A percentile compares a stretch with the other conserved stretches of the same genome.
Evolutionary conservation across 2,888 invertebrate species (phyloP).

Genomic region (Neoaliturus tenellus): DNA sequence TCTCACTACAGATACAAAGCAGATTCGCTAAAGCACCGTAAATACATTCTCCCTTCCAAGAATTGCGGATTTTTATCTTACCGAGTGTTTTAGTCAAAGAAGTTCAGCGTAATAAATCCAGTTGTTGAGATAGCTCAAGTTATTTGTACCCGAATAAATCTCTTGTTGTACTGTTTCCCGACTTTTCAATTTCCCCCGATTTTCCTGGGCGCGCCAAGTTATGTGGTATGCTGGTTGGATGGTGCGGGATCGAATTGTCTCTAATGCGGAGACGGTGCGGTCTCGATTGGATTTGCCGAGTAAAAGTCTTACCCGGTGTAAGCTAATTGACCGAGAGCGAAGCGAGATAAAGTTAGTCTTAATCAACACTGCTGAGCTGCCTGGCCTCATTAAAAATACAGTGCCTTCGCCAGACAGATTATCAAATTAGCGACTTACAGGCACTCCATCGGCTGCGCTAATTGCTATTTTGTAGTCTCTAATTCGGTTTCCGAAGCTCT

Average conservation of each 20-base stretch:
- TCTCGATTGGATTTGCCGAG: neutral
- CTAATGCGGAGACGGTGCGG: neutral
- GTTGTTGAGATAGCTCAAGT: constrained; percentile 41
- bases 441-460: constrained; percentile 42
- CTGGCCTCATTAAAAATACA: constrained; percentile 49
- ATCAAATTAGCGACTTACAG: constrained; percentile 44
- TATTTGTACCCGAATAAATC: constrained; percentile 45
- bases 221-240: neutral
- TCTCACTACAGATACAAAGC: neutral
- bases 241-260: neutral
- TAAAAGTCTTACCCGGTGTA: neutral
- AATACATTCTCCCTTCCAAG: neutral
- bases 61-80: constrained; percentile 29
- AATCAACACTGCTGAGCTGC: constrained; percentile 22
- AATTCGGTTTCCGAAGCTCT: constrained; percentile 28
- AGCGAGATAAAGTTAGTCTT: constrained; percentile 28
- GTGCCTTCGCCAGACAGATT: constrained; percentile 42
- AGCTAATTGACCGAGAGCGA: constrained; percentile 29
- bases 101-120: constrained; percentile 33
- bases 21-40: neutral
- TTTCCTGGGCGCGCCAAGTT: neutral
- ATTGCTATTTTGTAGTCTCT: constrained; percentile 47
- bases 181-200: constrained; percentile 39
- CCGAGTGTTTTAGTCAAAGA: constrained; percentile 23
- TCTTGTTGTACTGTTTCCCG: constrained; percentile 21